Evolutionary conservation across 2,888 invertebrate genomes (phyloP).

Genomic region (Apamea anceps): DNA sequence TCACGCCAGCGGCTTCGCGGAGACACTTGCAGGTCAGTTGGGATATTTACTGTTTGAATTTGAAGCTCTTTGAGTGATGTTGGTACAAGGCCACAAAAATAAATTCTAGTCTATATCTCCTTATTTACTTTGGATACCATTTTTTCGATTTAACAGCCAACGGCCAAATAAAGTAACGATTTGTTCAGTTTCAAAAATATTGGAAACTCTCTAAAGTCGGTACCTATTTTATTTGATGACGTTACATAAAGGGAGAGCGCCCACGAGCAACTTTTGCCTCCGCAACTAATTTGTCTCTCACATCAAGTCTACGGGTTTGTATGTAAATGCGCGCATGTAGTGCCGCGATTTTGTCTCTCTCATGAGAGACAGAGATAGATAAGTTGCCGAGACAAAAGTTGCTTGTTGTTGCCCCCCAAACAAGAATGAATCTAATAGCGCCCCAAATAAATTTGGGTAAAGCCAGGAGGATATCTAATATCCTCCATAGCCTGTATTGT

Average conservation of each 20-base stretch:
- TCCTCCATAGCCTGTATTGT: no score
- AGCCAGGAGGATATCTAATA: no score
- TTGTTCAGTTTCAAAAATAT: not conserved
- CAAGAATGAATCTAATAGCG: not conserved
- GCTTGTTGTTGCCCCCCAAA: not conserved
- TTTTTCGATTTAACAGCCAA: not conserved
- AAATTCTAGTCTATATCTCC: no score
- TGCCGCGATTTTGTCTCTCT: no score
- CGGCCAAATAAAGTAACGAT: not conserved
- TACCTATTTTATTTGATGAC: not conserved
- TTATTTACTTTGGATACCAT: not conserved
- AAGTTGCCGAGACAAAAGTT: no score
- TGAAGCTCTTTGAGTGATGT: not conserved
- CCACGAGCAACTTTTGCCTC: no score
- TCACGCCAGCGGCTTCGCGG: constrained; percentile 94
- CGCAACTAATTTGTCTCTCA: no score
- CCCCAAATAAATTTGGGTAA: not conserved
- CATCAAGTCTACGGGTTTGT: no score
- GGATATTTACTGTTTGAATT: not conserved
- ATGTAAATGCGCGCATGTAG: no score
- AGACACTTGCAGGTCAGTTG: constrained; percentile 92
- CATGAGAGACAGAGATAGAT: no score
- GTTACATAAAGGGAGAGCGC: no score
- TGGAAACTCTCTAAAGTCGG: not conserved
- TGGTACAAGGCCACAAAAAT: no score